These are phyloP conservation scores for Ruditapes philippinarum DNA, from an alignment of 1,140 invertebrate species.

Conservation along the genomic window DNA sequence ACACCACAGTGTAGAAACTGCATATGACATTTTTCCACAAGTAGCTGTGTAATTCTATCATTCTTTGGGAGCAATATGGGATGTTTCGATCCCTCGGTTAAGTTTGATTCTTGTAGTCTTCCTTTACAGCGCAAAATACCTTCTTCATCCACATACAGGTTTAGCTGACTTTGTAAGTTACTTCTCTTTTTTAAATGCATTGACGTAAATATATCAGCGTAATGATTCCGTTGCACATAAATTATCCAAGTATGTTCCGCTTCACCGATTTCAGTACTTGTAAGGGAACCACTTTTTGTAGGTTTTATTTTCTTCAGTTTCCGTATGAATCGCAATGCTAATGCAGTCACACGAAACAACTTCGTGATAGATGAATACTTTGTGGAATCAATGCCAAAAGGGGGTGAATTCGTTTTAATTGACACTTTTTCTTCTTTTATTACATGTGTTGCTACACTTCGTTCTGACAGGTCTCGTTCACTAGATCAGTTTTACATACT, in stretches of 20 bases:
- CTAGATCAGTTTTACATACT: not conserved
- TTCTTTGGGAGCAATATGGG: constrained; percentile 4
- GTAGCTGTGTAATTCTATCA: not conserved
- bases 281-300: not conserved
- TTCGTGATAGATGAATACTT: not conserved
- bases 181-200: not conserved
- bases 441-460: not conserved
- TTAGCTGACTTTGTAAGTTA: constrained; percentile 18
- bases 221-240: not conserved
- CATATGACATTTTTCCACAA: not conserved
- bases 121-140: not conserved
- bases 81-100: not conserved
- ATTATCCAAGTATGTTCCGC: constrained; percentile 2
- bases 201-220: not conserved
- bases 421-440: not conserved
- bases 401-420: not conserved
- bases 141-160: not conserved
- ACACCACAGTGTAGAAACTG: not conserved
- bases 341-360: not conserved
- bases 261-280: not conserved
- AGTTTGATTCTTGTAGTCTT: not conserved
- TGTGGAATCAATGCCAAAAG: not conserved
- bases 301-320: not conserved
- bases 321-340: not conserved
- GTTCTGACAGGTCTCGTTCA: not conserved